phyloP scores from a whole-genome alignment of 2,797 vertebrate species.

The Trachurus trachurus region DNA sequence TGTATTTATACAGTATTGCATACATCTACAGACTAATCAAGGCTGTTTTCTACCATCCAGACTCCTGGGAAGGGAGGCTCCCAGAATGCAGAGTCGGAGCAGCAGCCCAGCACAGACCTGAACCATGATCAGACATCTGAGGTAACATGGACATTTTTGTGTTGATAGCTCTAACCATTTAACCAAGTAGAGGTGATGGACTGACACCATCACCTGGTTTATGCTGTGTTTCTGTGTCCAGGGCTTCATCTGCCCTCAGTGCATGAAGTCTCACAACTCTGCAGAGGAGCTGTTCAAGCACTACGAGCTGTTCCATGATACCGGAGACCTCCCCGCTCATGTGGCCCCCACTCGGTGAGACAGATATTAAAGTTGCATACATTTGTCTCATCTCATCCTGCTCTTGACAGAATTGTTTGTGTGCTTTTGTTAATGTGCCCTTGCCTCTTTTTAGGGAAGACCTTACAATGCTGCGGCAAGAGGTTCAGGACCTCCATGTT shows the following conservation, averaged over 20 bases:
- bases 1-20: not conserved
- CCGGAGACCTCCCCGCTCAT: conserved; percentile 90
- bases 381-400: not conserved
- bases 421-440: not conserved
- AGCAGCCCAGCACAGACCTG: conserved; percentile 91
- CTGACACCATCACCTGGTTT: not conserved
- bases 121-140: conserved; percentile 96
- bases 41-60: conserved; percentile 77
- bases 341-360: conserved; percentile 90
- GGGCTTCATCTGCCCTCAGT: conserved; percentile 99
- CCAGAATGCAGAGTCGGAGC: conserved; percentile 95
- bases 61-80: conserved; percentile 97
- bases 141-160: conserved; percentile 81
- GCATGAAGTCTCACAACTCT: conserved; percentile 99
- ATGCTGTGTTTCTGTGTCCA: conserved; percentile 69
- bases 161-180: not conserved
- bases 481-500: conserved; percentile 95
- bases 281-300: conserved; percentile 99
- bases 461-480: conserved; percentile 92
- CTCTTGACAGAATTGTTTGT: not conserved
- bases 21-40: conserved; percentile 4
- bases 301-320: conserved; percentile 96
- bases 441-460: conserved; percentile 87
- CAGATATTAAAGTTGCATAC: not conserved
- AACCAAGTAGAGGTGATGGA: not conserved